Evolutionary conservation across 2,888 invertebrate species (phyloP).

Genomic region (Xanthia togata): DNA sequence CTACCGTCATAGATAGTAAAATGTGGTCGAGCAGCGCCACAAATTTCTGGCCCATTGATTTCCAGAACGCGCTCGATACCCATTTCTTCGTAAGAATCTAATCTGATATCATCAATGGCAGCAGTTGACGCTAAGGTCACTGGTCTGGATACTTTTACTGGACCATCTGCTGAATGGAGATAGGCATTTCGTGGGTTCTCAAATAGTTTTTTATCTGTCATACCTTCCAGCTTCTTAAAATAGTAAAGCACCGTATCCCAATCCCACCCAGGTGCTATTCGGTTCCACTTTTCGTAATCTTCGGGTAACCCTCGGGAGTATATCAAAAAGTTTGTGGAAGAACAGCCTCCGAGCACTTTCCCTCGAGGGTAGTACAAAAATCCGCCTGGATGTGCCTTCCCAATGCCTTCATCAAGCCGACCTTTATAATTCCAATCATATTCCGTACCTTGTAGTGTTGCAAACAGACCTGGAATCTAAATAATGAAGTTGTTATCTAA

Average conservation of each 20-base stretch:
- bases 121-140: constrained; percentile 65
- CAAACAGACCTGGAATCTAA: constrained; percentile 77
- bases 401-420: constrained; percentile 68
- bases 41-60: constrained; percentile 72
- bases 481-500: neutral
- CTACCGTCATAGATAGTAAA: constrained; percentile 77
- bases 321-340: constrained; percentile 76
- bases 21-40: constrained; percentile 74
- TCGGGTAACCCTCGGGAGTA: constrained; percentile 76
- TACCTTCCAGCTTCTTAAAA: constrained; percentile 78
- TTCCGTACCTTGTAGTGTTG: constrained; percentile 71
- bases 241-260: constrained; percentile 76
- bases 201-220: constrained; percentile 74
- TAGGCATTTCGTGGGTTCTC: constrained; percentile 66
- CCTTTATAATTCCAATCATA: constrained; percentile 76
- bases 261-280: constrained; percentile 76
- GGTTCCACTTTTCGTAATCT: constrained; percentile 77
- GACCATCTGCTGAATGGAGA: constrained; percentile 76
- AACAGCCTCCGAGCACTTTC: constrained; percentile 78
- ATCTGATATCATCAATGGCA: constrained; percentile 69
- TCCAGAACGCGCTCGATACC: constrained; percentile 75
- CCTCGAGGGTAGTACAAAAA: constrained; percentile 70
- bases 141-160: constrained; percentile 75
- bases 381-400: constrained; percentile 68
- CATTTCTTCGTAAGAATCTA: constrained; percentile 75